Base-by-base conservation (phyloP, 2,888 invertebrate genomes). In the Andrena flavipes region DNA sequence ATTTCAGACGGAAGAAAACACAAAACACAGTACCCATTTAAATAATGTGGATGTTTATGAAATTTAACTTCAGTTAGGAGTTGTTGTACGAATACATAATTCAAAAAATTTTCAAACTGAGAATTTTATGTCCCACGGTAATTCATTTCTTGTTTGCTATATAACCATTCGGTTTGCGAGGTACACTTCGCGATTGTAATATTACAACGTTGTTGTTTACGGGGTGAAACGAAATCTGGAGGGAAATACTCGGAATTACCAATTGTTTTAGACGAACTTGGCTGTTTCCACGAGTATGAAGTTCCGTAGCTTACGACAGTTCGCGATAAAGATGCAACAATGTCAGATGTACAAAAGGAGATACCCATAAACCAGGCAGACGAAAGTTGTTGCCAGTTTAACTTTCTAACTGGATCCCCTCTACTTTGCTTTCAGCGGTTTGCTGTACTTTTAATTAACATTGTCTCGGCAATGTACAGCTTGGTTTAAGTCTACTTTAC, bases 311-410 rank as follows among this genome's bases (percentile, higher is more conserved):
- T 42, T 13, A 5, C n/a, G 56, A 56, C 30, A 56, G 16, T n/a
- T 33, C 42, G 42, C 10, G 30, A 68, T 76, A 59, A 76, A 69
- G 33, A 76, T 68, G 68, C 33, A 76, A 69, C 63, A 67, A 76
- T 23, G 42, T 54, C 1, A 13, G 26, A 35, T n/a, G 56, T 76
- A 60, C 78, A 76, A 76, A 69, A 68, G 35, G 63, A 76, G 56
- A 35, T 56, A 20, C n/a, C 16, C 26, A 8, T 56, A 30, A 29
- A 20, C 10, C 48, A 16, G 48, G 23, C 13, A 20, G 48, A 26
- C 16, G 62, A 56, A 54, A 69, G 68, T 68, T 76, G 42, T 7
- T 49, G 59, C 29, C 16, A 77, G 60, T 74, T 23, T 74, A 60
- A 77, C 75, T 77, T 77, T 64, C 42, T 75, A 54, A 75, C 67